Evolutionary conservation across 2,797 vertebrate species (phyloP), one percentile per base, ranked within the genome.

Genomic region (Malacoctenus gilli): DNA sequence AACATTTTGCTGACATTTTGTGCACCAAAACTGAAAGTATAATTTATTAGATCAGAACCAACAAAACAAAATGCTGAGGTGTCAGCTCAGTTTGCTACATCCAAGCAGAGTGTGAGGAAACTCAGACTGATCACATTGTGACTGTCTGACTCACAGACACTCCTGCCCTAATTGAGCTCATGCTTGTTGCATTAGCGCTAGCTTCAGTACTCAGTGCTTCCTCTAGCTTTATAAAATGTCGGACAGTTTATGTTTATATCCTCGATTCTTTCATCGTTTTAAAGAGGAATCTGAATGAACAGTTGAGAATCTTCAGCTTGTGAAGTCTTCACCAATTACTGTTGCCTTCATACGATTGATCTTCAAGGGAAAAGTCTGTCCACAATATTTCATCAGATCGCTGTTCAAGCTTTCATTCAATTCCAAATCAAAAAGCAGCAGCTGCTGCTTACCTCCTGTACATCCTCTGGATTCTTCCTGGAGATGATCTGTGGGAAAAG

Each of bases 381-480:
- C 22, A n/a, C n/a, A n/a, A n/a, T n/a, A n/a, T 23, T 23, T 23
- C 22, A 23, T 11, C 31, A 32, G 11, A 32, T 32, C 1, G 9
- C 31, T 10, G 15, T 19, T 9, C 6, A 15, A 15, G 9, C 15
- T 35, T 12, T 14, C 3, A 11, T 22, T 11, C 10, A 15, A 37
- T 6, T 48, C 22, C 14, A 12, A 15, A 13, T 3, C 11, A 10
- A 4, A 46, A 22, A 40, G 38, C 6, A 46, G 31, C 0, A 2
- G 0, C n/a, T 23, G 11, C 25, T 28, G 59, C 83, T 94, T 92
- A 99, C 97, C 96, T 99, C 96, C 88, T 97, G 96, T 71, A 99
- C 94, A 82, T 98, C 96, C 62, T 98, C 96, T 39, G 95, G 96
- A 77, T 92, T 98, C 89, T 91, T 96, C 76, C 96, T 93, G 54